These are phyloP conservation scores for Scaptomyza pallida DNA, from an alignment of 1,140 invertebrate species.

Conservation along the genomic window DNA sequence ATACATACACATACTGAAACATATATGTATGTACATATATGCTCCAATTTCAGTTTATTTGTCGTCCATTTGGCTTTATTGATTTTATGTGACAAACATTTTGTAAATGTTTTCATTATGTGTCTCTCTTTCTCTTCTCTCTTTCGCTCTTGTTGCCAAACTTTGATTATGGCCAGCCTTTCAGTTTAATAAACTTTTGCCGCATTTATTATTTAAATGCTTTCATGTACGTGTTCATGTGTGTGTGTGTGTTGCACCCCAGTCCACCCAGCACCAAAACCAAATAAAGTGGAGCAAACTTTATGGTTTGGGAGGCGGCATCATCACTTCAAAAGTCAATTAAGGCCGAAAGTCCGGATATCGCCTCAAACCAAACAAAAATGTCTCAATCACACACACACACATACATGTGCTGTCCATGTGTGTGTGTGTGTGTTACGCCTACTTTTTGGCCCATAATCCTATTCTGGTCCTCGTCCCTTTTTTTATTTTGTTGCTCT, in stretches of 20 bases:
- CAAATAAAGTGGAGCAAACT: constrained; percentile 29
- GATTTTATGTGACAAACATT: constrained; percentile 76
- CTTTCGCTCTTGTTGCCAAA: constrained; percentile 1
- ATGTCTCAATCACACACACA: constrained; percentile 27
- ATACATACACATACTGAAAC: too few relatives aligned
- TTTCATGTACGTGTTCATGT: constrained; percentile 49
- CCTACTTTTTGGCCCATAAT: neutral
- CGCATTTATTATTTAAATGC: constrained; percentile 80
- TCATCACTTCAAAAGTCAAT: constrained; percentile 78
- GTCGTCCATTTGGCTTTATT: constrained; percentile 57
- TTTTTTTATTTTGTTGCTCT: constrained; percentile 21
- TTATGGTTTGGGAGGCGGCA: constrained; percentile 27
- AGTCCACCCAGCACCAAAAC: too few relatives aligned
- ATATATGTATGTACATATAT: constrained; percentile 18
- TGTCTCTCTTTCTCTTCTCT: neutral
- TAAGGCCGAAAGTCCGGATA: constrained; percentile 70
- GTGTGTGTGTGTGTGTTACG: constrained; percentile 1
- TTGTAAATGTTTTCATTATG: constrained; percentile 77
- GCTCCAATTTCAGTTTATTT: constrained; percentile 74
- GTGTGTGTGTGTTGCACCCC: constrained; percentile 6
- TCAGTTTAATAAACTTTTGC: constrained; percentile 60
- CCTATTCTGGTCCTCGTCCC: too few relatives aligned
- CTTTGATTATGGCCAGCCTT: constrained; percentile 39
- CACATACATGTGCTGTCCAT: neutral
- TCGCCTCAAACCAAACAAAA: constrained; percentile 6